Percentiles rank a stretch among this genome's conserved stretches.
Conservation (phyloP, 2,797 vertebrate genomes). For the Sphaeramia orbicularis region DNA sequence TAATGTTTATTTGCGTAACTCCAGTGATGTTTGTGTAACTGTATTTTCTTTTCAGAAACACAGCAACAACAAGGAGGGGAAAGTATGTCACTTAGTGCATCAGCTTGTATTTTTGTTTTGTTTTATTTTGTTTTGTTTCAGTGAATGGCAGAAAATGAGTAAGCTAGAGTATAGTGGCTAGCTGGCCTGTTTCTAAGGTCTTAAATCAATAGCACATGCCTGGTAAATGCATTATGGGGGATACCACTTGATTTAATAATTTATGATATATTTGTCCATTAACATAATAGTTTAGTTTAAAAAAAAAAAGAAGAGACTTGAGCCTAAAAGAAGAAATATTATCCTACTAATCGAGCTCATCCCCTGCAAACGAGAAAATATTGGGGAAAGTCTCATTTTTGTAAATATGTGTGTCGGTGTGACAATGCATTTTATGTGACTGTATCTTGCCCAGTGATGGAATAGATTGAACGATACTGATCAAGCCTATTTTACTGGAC, state of each 20-base stretch:
- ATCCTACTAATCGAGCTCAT: constrained; percentile 37
- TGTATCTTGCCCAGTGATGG: background rate
- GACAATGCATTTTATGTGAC: constrained; percentile 25
- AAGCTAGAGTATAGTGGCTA: constrained; percentile 58
- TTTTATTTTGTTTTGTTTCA: constrained; percentile 57
- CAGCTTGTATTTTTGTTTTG: constrained; percentile 64
- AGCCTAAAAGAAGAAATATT: constrained; percentile 14
- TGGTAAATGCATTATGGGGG: constrained; percentile 56
- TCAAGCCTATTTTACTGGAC: background rate
- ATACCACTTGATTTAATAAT: constrained; percentile 68
- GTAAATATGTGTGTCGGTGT: constrained; percentile 37
- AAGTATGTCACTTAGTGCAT: constrained; percentile 87
- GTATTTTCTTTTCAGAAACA: constrained; percentile 88
- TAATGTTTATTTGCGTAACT: constrained; percentile 72
- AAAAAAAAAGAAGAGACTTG: constrained; percentile 9
- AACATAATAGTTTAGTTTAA: constrained; percentile 12
- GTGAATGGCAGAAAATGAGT: constrained; percentile 66
- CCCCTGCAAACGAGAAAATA: background rate
- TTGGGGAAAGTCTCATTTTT: background rate
- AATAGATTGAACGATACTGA: background rate
- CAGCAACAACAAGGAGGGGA: constrained; percentile 86
- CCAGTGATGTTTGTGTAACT: constrained; percentile 81
- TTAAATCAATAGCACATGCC: constrained; percentile 45
- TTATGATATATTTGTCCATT: constrained; percentile 19
- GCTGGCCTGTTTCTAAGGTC: constrained; percentile 44